Evolutionary conservation across 1,140 invertebrate genomes (phyloP), one percentile per base, ranked within the genome.

Genomic region (Drosophila willistoni): DNA sequence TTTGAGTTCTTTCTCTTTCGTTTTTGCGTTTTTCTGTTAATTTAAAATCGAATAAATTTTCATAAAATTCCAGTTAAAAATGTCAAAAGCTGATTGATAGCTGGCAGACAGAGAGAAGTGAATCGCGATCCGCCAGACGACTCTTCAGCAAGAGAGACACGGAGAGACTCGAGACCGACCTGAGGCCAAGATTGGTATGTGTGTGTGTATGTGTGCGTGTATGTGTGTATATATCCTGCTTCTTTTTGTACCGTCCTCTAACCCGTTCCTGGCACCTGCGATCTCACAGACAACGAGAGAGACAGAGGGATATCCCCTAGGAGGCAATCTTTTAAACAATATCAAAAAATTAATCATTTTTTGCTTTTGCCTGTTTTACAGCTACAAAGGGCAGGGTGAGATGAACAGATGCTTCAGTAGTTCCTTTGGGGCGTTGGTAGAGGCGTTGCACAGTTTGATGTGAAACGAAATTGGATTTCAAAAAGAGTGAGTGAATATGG

Each of bases 21-120:
- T 4, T 68, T 64, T 36, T 59, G 55, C 47, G 63, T 60, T 56
- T 61, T 67, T 87, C 59, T 79, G 71, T 89, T 84, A 89, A 90
- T 89, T 89, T 89, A 89, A 89, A 89, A 89, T 90, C 84, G 84
- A 89, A 89, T 89, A 90, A 89, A 89, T 89, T 89, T 87, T 84
- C 80, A 89, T 71, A 77, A 73, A 89, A 89, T 89, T 89, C 84
- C 84, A 81, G 84, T 81, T 89, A 89, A 89, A 89, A 89, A 89
- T 89, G 84, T 89, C 84, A 89, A 89, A 89, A 89, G 81, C 84
- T 89, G 84, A 89, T 89, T 89, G 84, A 89, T 89, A 89, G 84
- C 84, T 81, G 85, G 77, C 84, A 89, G 84, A 89, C 84, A 89
- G 84, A 51, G 44, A 51, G 36, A 39, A 39, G 12, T 39, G 36